Conservation (phyloP, 2,888 invertebrate species). For the Diaperis boleti region DNA sequence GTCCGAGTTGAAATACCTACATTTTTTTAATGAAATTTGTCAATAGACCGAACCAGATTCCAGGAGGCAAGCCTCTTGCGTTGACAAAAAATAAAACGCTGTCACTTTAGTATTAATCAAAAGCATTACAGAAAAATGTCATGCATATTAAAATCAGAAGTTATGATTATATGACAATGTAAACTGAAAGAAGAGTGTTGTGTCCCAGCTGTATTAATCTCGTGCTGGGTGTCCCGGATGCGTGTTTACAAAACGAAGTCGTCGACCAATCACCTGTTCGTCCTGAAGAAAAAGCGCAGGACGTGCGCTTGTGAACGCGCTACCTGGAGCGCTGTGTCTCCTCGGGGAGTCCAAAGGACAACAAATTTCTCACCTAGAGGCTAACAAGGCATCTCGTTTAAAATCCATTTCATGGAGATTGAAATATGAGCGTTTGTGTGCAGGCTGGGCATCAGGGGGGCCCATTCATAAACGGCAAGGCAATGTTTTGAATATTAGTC, state of each 20-base stretch:
- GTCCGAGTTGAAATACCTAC: constrained; percentile 5
- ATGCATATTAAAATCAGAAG: constrained; percentile 64
- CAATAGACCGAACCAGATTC: constrained; percentile 6
- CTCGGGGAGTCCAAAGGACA: constrained; percentile 64
- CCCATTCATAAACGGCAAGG: constrained; percentile 59
- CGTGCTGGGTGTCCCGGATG: constrained; percentile 59
- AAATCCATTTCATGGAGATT: constrained; percentile 64
- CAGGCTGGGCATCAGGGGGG: constrained; percentile 60
- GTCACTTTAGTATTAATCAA: constrained; percentile 62
- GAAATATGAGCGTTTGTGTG: constrained; percentile 64
- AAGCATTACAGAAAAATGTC: constrained; percentile 53
- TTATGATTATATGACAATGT: constrained; percentile 66
- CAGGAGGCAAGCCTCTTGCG: constrained; percentile 21
- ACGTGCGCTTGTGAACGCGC: constrained; percentile 55
- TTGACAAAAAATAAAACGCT: constrained; percentile 49
- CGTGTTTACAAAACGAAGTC: constrained; percentile 52
- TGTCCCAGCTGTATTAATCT: constrained; percentile 63
- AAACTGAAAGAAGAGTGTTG: constrained; percentile 59
- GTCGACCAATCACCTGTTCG: constrained; percentile 48
- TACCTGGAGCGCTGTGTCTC: constrained; percentile 58
- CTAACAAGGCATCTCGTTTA: constrained; percentile 65
- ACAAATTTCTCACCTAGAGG: constrained; percentile 67
- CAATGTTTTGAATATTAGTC: constrained; percentile 46
- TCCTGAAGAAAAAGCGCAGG: constrained; percentile 34
- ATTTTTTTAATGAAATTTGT: constrained; percentile 19